phyloP scores from a whole-genome alignment of 2,797 vertebrate genomes.

The Malurus leucopterus region DNA sequence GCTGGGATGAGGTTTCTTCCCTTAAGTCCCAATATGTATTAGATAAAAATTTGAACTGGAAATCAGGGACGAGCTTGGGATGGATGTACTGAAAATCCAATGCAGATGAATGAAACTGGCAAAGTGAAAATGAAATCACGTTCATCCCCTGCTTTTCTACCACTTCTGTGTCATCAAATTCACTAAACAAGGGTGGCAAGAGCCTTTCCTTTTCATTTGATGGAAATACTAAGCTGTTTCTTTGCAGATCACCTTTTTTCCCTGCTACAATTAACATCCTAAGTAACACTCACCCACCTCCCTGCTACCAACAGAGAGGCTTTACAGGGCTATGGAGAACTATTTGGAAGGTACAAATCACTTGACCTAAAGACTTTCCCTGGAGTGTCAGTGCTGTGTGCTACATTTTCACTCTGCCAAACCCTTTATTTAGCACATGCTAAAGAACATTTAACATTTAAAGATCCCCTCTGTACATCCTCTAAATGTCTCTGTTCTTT shows the following conservation, averaged over 20 bases:
- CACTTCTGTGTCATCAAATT: fast-evolving
- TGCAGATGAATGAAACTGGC: background rate
- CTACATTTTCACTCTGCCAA: slow-evolving; percentile 46
- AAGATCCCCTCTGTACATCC: slow-evolving; percentile 55
- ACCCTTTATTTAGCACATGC: slow-evolving; percentile 52
- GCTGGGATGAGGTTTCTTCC: fast-evolving
- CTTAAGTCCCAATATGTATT: background rate
- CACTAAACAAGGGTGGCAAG: background rate
- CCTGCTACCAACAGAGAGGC: background rate
- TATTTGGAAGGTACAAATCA: slow-evolving; percentile 50
- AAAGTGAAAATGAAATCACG: background rate
- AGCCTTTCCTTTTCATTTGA: background rate
- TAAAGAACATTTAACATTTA: slow-evolving; percentile 66
- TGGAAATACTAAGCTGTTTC: background rate
- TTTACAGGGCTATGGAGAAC: slow-evolving; percentile 42
- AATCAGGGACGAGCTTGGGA: fast-evolving
- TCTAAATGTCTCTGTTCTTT: slow-evolving; percentile 63
- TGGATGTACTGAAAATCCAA: background rate
- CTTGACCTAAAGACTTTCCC: slow-evolving; percentile 59
- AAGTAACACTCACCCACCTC: background rate
- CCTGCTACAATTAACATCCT: background rate
- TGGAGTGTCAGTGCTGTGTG: background rate
- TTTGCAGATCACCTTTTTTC: background rate
- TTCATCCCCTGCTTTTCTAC: background rate
- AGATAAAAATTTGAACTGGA: background rate